Percentiles rank a stretch among this genome's conserved stretches.
phyloP scores from a whole-genome alignment of 1,140 invertebrate genomes.

The Hirudo medicinalis region DNA sequence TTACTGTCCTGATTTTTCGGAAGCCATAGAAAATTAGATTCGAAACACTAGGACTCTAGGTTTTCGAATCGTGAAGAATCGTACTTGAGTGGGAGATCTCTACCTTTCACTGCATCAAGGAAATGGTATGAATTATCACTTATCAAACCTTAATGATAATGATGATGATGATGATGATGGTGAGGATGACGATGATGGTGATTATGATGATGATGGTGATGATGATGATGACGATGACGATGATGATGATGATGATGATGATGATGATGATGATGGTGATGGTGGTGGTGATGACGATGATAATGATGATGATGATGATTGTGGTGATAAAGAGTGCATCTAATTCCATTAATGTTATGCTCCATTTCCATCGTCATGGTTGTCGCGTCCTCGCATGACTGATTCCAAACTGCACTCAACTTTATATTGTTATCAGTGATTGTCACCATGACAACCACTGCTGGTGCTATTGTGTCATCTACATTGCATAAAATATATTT shows the following conservation, averaged over 20 bases:
- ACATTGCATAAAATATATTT: neutral
- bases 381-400: neutral
- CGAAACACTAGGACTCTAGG: neutral
- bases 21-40: neutral
- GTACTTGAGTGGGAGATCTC: neutral
- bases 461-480: neutral
- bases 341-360: no score
- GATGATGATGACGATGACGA: neutral
- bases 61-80: neutral
- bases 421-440: no score
- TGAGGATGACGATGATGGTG: neutral
- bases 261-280: no score
- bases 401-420: neutral
- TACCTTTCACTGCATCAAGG: no score
- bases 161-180: conserved; percentile 6
- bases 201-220: neutral
- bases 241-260: no score
- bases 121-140: neutral
- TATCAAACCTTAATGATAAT: neutral
- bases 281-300: no score
- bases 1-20: no score
- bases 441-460: no score
- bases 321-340: no score
- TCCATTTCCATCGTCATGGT: no score
- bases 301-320: no score